Evolutionary conservation across 2,113 vertebrate species (phyloP).

Genomic region (Gopherus flavomarginatus): DNA sequence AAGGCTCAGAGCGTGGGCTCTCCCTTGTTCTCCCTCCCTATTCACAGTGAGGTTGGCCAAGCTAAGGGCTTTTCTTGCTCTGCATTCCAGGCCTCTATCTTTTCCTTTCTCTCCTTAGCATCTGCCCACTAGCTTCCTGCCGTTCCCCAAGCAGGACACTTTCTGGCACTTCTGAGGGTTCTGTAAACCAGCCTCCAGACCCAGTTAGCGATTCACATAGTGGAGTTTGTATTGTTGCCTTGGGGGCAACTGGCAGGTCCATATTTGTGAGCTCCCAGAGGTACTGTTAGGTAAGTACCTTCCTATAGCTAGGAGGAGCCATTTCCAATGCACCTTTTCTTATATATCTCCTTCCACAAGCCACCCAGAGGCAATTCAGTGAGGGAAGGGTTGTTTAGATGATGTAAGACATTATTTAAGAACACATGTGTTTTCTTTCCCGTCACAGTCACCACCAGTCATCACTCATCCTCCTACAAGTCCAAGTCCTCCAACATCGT

Average conservation of each 20-base stretch:
- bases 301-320: conserved; percentile 47
- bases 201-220: not conserved
- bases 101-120: not conserved
- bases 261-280: not conserved
- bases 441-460: conserved; percentile 85
- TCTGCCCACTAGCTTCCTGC: conserved; percentile 27
- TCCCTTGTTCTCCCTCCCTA: conserved; percentile 16
- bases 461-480: conserved; percentile 93
- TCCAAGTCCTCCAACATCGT: conserved; percentile 92
- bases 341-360: conserved; percentile 60
- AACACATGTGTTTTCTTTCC: conserved; percentile 66
- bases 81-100: not conserved
- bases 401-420: conserved; percentile 55
- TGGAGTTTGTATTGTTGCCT: conserved; percentile 5
- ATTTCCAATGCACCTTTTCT: conserved; percentile 48
- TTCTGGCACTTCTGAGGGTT: conserved; percentile 40
- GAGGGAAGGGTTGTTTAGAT: conserved; percentile 61
- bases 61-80: conserved; percentile 1
- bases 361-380: conserved; percentile 56
- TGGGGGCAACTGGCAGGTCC: conserved; percentile 20
- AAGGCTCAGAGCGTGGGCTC: not conserved
- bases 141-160: conserved; percentile 41
- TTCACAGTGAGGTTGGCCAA: not conserved
- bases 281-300: conserved; percentile 9
- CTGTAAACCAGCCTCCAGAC: conserved; percentile 21